Base-by-base conservation (phyloP, 2,797 vertebrate genomes). In the Brotula barbata region DNA sequence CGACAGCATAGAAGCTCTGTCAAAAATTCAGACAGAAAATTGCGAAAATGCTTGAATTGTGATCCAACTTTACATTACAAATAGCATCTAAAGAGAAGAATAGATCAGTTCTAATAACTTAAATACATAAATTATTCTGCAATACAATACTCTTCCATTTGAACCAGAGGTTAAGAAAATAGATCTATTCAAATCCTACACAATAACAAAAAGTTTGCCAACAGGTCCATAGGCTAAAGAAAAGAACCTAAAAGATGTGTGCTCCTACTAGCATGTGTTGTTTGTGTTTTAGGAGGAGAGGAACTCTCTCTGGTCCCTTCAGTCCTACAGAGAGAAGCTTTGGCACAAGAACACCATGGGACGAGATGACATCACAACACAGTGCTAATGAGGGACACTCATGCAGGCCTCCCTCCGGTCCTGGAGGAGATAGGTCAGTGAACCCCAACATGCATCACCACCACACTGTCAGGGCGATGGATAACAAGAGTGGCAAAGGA, bases 31-130 rank as follows among this genome's bases (percentile, higher is more conserved):
- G 69, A 75, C 65, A 85, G 58, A 69, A 63, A 71, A 58, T 65
- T 63, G 58, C 62, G 73, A 73, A 71, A 65, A 57, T 19, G 44
- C 72, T 53, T 67, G 58, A 40, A 66, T 85, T 55, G 77, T 68
- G n/a, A n/a, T 50, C 57, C 81, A 83, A 85, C 76, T 84, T 77
- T 82, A 82, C 73, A 75, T 81, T 78, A 78, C 66, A 87, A 88
- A 89, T 71, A 87, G 77, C 78, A 74, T 87, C 82, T 83, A 87
- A n/a, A 82, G 65, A 80, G 71, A 85, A 70, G 62, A 73, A 85
- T 58, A 75, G 71, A 84, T 85, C 11, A 66, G 85, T 81, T 84
- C 87, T 89, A 91, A 92, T 92, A 92, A 92, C 89, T 92, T 93
- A 92, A 33, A 33, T 83, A 90, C 70, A 91, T 91, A 91, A 91